These are phyloP conservation scores for Ptilodon capucinus DNA, from an alignment of 2,888 invertebrate genomes.

Conservation along the genomic window DNA sequence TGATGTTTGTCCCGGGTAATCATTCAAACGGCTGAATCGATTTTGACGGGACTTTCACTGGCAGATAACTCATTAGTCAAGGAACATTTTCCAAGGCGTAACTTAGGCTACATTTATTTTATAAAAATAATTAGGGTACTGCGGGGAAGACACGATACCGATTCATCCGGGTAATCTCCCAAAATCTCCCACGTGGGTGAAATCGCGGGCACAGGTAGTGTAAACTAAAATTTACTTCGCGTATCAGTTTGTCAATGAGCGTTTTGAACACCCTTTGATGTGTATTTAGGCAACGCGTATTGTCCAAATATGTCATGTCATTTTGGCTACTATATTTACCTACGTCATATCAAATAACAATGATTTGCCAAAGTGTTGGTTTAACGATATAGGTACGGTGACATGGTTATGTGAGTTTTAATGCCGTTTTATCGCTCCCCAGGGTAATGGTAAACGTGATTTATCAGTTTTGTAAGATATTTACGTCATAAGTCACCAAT, in stretches of 20 bases:
- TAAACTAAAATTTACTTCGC: constrained; percentile 28
- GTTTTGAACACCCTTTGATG: constrained; percentile 49
- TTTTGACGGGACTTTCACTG: no score
- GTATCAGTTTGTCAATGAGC: constrained; percentile 36
- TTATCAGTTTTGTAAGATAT: neutral
- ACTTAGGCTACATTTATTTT: no score
- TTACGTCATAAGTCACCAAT: no score
- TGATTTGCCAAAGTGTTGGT: constrained; percentile 49
- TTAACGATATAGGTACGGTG: constrained; percentile 5
- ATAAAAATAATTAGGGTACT: no score
- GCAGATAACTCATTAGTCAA: no score
- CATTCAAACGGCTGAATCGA: no score
- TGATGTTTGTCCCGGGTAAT: no score
- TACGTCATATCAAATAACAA: constrained; percentile 33
- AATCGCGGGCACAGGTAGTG: no score
- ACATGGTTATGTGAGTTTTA: constrained; percentile 4
- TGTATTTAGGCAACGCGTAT: constrained; percentile 45
- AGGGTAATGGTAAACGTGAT: neutral
- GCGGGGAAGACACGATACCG: no score
- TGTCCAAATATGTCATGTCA: constrained; percentile 53
- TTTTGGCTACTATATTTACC: constrained; percentile 32
- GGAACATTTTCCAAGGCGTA: no score
- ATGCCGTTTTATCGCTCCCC: neutral
- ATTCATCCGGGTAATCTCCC: no score
- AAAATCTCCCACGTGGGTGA: no score